Base-by-base conservation (phyloP, 2,888 invertebrate genomes). In the Drosophila mettleri region DNA sequence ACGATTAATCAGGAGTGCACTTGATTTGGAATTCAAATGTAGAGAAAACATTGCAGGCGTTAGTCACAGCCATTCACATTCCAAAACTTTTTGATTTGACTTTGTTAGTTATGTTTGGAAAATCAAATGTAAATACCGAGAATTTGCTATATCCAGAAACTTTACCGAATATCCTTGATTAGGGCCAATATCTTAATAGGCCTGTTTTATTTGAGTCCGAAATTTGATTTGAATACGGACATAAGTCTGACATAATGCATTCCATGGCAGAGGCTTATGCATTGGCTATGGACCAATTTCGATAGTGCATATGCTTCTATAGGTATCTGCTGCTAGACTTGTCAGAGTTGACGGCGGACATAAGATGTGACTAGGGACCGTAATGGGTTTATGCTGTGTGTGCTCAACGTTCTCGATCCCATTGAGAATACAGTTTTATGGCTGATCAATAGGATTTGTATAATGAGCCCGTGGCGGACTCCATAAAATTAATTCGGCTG, bases 361-460 rank as follows among this genome's bases (percentile, higher is more conserved):
- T 78, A 54, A 74, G 78, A 60, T 41, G 38, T 53, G 45, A 49
- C 29, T 63, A 49, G 67, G 45, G 52, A 63, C 48, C 27, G 48
- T 36, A 38, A 29, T 33, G 57, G 14, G 49, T n/a, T 29, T 57
- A 62, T 46, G 57, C 57, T 52, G 54, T 62, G 59, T 57, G 48
- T 51, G 60, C 38, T 69, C 43, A 63, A 65, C n/a, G 22, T 31
- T 39, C 8, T 31, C 22, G 20, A 46, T 52, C 70, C 48, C 74
- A 83, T 70, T 72, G 62, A 63, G 71, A 58, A 57, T 58, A 58
- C 58, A 53, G 78, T 84, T 88, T 89, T 77, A 89, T 86, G 87
- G 70, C 71, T 69, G 84, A 74, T 88, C 85, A 81, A 77, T 82
- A 80, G 83, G 84, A 83, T 80, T 85, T 74, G 74, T 86, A 86